Evolutionary conservation across 92 coral and sea anemone species (phyloP), one percentile per base, ranked within the genome.

Genomic region (Porites rus): DNA sequence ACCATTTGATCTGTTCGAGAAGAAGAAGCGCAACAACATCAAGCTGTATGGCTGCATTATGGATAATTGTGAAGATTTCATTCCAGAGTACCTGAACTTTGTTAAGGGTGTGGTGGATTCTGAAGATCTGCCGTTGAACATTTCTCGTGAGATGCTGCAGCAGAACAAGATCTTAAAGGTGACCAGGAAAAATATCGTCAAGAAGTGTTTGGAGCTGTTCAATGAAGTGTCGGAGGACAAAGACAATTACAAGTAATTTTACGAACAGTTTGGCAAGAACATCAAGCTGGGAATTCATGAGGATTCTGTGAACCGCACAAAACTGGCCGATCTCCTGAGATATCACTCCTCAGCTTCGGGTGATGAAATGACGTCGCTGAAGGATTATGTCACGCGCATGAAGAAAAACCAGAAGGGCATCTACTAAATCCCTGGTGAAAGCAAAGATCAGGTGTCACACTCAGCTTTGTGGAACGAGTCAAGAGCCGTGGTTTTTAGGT

Each of bases 31-130:
- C 76, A 97, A 95, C 91, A 97, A 97, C 94, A 97, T 97, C 93
- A 97, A 97, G 96, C 91, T 97, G 76, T 97, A 97, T 59, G 99
- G 95, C 22, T 97, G 95, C 91, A 97, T 97, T 86, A 97, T 97
- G 99, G 99, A 97, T 82, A 97, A 96, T 70, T 97, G 99, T 59
- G 99, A 97, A 70, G 99, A 97, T 75, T 65, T 97, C 75, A 97
- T 97, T 50, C 99, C 99, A 1, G 99, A 97, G 88, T 97, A 95
- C 89, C 85, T 97, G 92, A 93, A 97, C 85, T 97, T 97, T 69
- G 93, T 95, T 79, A 97, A 95, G 92, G 99, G 99, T 73, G 99
- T 97, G 21, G 99, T 97, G 14, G 99, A 97, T 69, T 97, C 99
- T 38, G 99, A 97, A 84, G 99, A 97, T 81, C 85, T 97, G 78